Percentiles rank a stretch among this genome's conserved stretches.
Conservation (phyloP, 1,140 invertebrate genomes). For the Oryctes rhinoceros region DNA sequence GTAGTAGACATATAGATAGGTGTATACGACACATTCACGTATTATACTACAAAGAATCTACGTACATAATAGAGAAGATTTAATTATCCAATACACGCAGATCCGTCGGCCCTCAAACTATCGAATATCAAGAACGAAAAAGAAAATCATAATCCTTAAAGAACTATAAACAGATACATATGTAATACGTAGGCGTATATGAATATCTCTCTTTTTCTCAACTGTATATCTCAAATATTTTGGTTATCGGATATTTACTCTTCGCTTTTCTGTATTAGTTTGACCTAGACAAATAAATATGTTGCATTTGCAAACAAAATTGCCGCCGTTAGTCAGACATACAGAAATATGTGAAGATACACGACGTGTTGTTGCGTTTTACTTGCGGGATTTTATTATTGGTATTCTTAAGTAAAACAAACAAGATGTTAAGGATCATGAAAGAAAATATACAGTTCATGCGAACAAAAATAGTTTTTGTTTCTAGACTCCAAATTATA, state of each 20-base stretch:
- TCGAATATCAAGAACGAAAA: neutral
- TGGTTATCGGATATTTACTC: constrained; percentile 23
- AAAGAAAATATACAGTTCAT: too few species aligned
- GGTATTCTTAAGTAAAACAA: too few species aligned
- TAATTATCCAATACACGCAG: neutral
- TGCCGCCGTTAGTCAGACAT: neutral
- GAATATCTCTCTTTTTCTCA: neutral
- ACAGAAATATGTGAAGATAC: neutral
- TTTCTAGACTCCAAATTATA: too few species aligned
- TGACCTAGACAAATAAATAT: constrained; percentile 30
- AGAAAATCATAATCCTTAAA: neutral
- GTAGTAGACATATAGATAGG: too few species aligned
- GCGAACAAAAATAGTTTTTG: too few species aligned
- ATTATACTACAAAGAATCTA: neutral
- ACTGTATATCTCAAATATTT: neutral
- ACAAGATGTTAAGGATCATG: too few species aligned
- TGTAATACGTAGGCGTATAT: neutral
- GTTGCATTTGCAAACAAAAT: neutral
- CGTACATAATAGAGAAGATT: neutral
- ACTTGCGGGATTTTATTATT: too few species aligned
- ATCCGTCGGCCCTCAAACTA: neutral
- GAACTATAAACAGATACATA: neutral
- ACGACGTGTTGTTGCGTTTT: too few species aligned
- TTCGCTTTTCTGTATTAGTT: constrained; percentile 5
- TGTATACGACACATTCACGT: too few species aligned